These are phyloP conservation scores for Agonum fuliginosum DNA, from an alignment of 2,888 invertebrate species.

Conservation along the genomic window DNA sequence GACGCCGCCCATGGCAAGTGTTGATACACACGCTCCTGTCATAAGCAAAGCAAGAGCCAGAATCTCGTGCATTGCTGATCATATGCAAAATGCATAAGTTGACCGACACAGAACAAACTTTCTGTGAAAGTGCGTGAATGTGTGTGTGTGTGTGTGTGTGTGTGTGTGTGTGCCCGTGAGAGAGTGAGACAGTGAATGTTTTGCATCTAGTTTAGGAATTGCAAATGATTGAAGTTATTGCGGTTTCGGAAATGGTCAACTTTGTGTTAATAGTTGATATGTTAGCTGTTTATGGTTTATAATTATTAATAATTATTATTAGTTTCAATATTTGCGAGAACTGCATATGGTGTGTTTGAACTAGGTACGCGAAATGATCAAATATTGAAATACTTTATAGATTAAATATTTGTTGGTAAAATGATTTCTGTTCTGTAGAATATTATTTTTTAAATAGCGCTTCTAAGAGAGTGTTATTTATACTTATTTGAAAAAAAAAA, in stretches of 20 bases:
- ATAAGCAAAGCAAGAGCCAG: no score
- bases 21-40: no score
- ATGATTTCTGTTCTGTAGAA: no score
- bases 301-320: constrained; percentile 16
- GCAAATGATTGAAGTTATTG: constrained; percentile 52
- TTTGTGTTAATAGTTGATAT: constrained; percentile 14
- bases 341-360: not conserved
- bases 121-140: constrained; percentile 22
- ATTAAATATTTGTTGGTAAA: no score
- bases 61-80: not conserved
- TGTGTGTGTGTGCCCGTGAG: not conserved
- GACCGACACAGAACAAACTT: constrained; percentile 5
- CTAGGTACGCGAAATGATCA: no score
- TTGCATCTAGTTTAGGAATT: constrained; percentile 21
- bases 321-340: constrained; percentile 13
- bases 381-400: no score
- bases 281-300: not conserved
- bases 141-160: constrained; percentile 34
- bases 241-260: constrained; percentile 20
- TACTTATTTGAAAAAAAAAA: no score
- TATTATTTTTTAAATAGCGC: no score
- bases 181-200: constrained; percentile 20
- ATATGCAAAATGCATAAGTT: constrained; percentile 1
- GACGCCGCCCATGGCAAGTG: no score
- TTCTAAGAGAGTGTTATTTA: no score